Evolutionary conservation across 2,113 vertebrate genomes (phyloP).

Genomic region (Corythoichthys haematopterus): DNA sequence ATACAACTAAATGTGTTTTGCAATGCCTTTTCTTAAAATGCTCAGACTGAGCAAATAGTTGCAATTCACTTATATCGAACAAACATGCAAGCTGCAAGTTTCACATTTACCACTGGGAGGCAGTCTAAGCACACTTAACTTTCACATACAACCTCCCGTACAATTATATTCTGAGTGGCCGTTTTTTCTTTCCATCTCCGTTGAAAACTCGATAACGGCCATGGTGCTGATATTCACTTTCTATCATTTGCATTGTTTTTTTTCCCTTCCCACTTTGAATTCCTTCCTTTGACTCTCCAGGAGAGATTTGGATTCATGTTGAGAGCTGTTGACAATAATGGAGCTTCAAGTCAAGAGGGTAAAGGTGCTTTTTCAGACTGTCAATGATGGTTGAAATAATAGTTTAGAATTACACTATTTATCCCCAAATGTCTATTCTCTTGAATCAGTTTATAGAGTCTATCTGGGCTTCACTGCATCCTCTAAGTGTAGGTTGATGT

Average conservation of each 20-base stretch:
- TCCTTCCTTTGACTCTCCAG: conserved; percentile 1
- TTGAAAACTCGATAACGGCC: conserved; percentile 29
- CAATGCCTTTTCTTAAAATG: neutral
- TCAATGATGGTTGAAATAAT: neutral
- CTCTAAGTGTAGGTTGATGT: neutral
- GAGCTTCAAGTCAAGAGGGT: no score
- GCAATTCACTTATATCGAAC: neutral
- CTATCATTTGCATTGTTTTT: conserved; percentile 26
- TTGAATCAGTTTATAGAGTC: no score
- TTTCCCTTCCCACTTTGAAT: conserved; percentile 31
- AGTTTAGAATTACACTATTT: neutral
- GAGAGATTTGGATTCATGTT: neutral
- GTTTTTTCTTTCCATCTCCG: conserved; percentile 26
- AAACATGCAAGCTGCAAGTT: conserved; percentile 10
- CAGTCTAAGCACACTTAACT: conserved; percentile 38
- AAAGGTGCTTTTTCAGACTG: neutral
- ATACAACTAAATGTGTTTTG: no score
- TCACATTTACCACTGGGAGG: conserved; percentile 41
- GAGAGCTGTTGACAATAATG: no score
- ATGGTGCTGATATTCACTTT: conserved; percentile 37
- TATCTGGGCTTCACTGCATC: neutral
- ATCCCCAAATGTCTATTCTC: neutral
- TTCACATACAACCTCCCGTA: neutral
- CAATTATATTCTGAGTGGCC: conserved; percentile 37
- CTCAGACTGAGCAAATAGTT: neutral